These are phyloP conservation scores for Falco biarmicus DNA, from an alignment of 2,797 vertebrate species.

Conservation along the genomic window DNA sequence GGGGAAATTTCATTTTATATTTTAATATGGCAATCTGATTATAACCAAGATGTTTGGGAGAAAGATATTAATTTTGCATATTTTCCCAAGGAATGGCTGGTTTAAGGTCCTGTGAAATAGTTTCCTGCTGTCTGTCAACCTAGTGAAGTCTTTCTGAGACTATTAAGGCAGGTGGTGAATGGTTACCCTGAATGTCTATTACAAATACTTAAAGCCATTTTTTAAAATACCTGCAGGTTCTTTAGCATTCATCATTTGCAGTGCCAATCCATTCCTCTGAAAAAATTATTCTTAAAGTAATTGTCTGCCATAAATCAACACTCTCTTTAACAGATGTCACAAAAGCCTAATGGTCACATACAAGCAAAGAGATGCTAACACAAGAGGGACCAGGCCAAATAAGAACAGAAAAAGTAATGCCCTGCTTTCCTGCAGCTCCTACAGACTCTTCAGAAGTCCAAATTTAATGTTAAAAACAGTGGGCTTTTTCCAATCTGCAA, in stretches of 20 bases:
- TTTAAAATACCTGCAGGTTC: neutral
- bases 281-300: neutral
- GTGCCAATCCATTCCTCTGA: neutral
- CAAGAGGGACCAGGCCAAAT: neutral
- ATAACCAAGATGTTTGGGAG: neutral
- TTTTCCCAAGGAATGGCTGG: neutral
- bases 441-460: neutral
- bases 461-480: neutral
- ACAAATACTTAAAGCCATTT: neutral
- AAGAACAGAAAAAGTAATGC: neutral
- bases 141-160: neutral
- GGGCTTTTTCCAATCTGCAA: neutral
- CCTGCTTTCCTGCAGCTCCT: neutral
- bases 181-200: neutral
- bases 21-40: neutral
- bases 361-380: neutral
- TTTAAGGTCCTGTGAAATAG: neutral
- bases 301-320: neutral
- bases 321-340: neutral
- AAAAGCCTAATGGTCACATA: neutral
- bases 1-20: neutral
- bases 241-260: neutral
- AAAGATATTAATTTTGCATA: neutral
- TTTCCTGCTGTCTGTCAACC: neutral
- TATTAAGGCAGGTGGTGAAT: constrained; percentile 18